These are phyloP conservation scores for Melanotaenia maccullochi DNA, from an alignment of 2,797 vertebrate species.

Conservation along the genomic window DNA sequence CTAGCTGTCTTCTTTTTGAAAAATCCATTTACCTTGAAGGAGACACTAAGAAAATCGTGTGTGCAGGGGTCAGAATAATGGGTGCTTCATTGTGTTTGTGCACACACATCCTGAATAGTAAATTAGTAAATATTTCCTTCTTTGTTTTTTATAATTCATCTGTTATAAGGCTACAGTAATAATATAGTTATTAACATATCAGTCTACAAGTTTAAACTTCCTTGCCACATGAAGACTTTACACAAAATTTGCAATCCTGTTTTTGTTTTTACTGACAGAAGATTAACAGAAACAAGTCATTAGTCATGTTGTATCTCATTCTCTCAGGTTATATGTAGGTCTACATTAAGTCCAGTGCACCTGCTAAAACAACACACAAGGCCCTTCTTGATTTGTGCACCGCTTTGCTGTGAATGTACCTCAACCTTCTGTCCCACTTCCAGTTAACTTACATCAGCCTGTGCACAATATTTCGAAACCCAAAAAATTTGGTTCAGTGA, in stretches of 20 bases:
- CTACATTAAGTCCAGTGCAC: constrained; percentile 1
- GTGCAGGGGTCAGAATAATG: background rate
- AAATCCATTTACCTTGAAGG: constrained; percentile 16
- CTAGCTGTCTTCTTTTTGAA: constrained; percentile 21
- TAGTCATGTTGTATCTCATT: background rate
- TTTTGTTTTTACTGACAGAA: background rate
- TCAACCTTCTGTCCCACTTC: constrained; percentile 26
- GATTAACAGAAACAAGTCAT: background rate
- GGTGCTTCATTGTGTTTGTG: background rate
- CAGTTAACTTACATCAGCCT: constrained; percentile 18
- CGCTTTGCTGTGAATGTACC: constrained; percentile 6
- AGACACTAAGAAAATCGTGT: background rate
- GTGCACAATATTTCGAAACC: constrained; percentile 11
- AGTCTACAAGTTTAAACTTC: constrained; percentile 12
- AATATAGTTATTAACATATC: constrained; percentile 36
- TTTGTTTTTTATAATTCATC: constrained; percentile 18
- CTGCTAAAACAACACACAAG: constrained; percentile 1
- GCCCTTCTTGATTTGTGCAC: constrained; percentile 16
- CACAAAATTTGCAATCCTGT: background rate
- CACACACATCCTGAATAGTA: background rate
- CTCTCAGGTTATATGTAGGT: background rate
- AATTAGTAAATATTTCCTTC: constrained; percentile 16
- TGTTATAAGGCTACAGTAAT: constrained; percentile 14
- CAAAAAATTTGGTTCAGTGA: constrained; percentile 38
- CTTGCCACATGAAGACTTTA: background rate